Conservation (phyloP, 1,140 invertebrate species). For the Sminthurinus signatus region DNA sequence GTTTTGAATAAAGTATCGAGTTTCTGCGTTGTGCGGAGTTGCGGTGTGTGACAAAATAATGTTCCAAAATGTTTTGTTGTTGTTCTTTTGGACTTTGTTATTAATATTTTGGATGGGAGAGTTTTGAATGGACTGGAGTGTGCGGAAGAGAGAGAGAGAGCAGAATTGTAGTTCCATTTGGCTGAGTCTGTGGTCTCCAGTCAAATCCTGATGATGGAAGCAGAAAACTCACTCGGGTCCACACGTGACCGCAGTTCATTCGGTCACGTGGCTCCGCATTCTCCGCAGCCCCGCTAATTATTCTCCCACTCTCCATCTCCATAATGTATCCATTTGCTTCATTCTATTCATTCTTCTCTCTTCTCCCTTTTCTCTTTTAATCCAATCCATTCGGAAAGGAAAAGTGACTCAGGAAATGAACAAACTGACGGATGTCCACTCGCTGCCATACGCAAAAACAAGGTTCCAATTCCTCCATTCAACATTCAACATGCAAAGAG, state of each 20-base stretch:
- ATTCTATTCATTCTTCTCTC: no score
- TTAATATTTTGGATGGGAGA: not conserved
- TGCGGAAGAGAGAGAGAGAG: not conserved
- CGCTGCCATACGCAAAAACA: no score
- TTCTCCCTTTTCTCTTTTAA: not conserved
- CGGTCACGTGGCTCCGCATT: conserved; percentile 26
- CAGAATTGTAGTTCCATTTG: not conserved
- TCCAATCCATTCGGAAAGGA: not conserved
- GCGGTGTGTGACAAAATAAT: no score
- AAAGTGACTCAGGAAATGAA: not conserved
- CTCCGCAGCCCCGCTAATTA: conserved; percentile 19
- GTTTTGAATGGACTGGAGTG: not conserved
- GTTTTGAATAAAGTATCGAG: no score
- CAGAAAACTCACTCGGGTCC: no score
- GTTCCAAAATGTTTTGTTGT: no score
- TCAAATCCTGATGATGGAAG: no score
- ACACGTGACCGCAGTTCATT: conserved; percentile 30
- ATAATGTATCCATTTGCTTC: no score
- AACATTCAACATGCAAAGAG: no score
- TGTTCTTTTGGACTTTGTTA: not conserved
- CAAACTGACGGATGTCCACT: not conserved
- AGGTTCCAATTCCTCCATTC: no score
- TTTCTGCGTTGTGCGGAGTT: no score
- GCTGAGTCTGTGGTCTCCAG: conserved; percentile 15
- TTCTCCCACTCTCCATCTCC: not conserved